Evolutionary conservation across 2,113 vertebrate genomes (phyloP), one percentile per base, ranked within the genome.

Genomic region (Ancistrus triradiatus): DNA sequence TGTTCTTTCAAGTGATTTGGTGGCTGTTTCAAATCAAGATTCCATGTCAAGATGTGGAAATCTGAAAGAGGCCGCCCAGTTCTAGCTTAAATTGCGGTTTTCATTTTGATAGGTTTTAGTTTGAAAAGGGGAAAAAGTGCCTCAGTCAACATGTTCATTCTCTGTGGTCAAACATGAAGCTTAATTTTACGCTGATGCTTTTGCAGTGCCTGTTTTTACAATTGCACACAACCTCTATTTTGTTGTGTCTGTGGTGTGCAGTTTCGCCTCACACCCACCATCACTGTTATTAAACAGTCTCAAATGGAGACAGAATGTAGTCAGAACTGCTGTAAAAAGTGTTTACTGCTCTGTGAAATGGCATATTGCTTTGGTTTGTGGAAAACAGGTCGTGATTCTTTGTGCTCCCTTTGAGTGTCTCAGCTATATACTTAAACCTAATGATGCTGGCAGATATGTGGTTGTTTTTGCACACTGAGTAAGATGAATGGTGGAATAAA

Each of bases 231-330:
- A 37, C 28, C 43, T 40, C 28, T 31, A 15, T 59, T 66, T 53
- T 73, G 65, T 68, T 69, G 73, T 69, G 74, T 78, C 73, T 82
- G 79, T 78, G 81, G 80, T 76, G 79, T 81, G 73, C 68, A 72
- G 73, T 74, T 31, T 67, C 63, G 63, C 76, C 74, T 85, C 79
- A 81, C 83, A 79, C 82, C 77, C 86, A 84, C 77, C 66, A 59
- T 67, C 69, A 74, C 66, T 77, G 76, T 78, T 77, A 80, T 75
- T 84, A 74, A 79, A 59, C 66, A 19, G 65, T 72, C 71, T 76
- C 42, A 63, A 63, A 58, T 76, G 73, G 66, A 81, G 79, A 77
- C 73, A 77, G 52, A 78, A 49, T 19, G 57, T 74, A 78, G 63
- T 67, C 67, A 57, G 72, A 57, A n/a, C 58, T 40, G 74, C 68